These are phyloP conservation scores for Ormyrus rosae DNA, from an alignment of 2,888 invertebrate genomes.

Conservation along the genomic window DNA sequence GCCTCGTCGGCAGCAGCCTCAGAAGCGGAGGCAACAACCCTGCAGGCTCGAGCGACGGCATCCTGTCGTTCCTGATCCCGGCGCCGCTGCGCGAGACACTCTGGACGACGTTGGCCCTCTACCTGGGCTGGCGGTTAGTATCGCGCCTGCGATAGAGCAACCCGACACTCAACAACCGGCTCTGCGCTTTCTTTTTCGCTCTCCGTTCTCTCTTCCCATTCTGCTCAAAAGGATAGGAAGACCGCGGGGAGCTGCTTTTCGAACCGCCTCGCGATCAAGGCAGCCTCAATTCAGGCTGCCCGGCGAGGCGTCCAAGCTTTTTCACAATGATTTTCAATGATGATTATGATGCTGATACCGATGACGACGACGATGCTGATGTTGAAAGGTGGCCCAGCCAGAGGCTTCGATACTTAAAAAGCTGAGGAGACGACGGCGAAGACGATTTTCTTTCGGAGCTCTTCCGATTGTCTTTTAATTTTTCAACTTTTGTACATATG, in stretches of 20 bases:
- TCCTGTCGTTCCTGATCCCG: slow-evolving; percentile 71
- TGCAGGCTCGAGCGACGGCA: slow-evolving; percentile 69
- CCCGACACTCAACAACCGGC: slow-evolving; percentile 15
- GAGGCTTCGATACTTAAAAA: slow-evolving; percentile 54
- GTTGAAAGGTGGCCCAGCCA: slow-evolving; percentile 6
- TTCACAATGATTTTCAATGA: too few relatives aligned
- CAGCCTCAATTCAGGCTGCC: neutral
- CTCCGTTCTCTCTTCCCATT: too few relatives aligned
- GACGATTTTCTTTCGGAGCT: slow-evolving; percentile 9
- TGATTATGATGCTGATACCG: too few relatives aligned
- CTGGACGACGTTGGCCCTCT: slow-evolving; percentile 74
- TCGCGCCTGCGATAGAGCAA: slow-evolving; percentile 73
- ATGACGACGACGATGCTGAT: too few relatives aligned
- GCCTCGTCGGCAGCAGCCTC: slow-evolving; percentile 21
- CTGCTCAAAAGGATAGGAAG: too few relatives aligned
- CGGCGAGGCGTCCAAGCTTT: neutral
- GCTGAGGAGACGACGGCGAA: neutral
- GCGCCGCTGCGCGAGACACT: slow-evolving; percentile 73
- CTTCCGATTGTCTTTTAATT: slow-evolving; percentile 36
- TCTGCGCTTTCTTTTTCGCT: neutral
- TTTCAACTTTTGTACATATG: slow-evolving; percentile 22
- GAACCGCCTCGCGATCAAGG: neutral
- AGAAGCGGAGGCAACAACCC: slow-evolving; percentile 57
- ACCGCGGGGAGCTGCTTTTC: neutral
- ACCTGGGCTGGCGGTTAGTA: slow-evolving; percentile 74